Evolutionary conservation across 2,113 vertebrate genomes (phyloP).

Genomic region (Chloebia gouldiae): DNA sequence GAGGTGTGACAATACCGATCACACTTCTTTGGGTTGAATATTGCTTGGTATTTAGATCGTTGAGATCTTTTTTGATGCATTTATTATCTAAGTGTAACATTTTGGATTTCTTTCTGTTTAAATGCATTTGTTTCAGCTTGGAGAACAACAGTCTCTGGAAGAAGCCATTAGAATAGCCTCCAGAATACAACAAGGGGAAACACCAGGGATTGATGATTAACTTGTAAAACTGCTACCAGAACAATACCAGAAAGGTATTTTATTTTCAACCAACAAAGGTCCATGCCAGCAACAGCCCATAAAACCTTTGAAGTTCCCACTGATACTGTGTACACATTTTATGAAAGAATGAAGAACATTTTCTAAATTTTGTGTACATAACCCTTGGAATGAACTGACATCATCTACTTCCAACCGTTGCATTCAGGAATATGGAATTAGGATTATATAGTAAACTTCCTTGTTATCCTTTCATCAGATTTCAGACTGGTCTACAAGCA

Average conservation of each 20-base stretch:
- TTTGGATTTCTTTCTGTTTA: background rate
- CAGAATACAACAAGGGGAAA: slow-evolving; percentile 97
- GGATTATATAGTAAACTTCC: slow-evolving; percentile 68
- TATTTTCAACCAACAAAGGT: slow-evolving; percentile 67
- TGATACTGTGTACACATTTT: slow-evolving; percentile 71
- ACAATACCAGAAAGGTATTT: slow-evolving; percentile 70
- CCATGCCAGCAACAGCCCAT: slow-evolving; percentile 54
- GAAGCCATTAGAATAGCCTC: slow-evolving; percentile 99
- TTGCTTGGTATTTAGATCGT: background rate
- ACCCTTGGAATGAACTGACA: slow-evolving; percentile 73
- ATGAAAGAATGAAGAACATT: slow-evolving; percentile 74
- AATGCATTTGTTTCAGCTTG: slow-evolving; percentile 79
- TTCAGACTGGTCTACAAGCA: slow-evolving; percentile 64
- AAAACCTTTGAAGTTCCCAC: slow-evolving; percentile 61
- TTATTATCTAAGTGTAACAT: background rate
- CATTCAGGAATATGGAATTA: slow-evolving; percentile 75
- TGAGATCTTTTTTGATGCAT: background rate
- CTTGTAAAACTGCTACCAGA: slow-evolving; percentile 42
- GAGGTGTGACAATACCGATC: slow-evolving; percentile 5
- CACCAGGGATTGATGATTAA: slow-evolving; percentile 94
- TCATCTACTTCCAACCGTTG: slow-evolving; percentile 61
- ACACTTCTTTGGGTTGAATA: background rate
- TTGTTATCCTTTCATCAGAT: slow-evolving; percentile 65
- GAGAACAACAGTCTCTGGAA: slow-evolving; percentile 95
- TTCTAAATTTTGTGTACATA: slow-evolving; percentile 77